phyloP scores from a whole-genome alignment of 2,888 invertebrate species.

The Campoplex nolae region DNA sequence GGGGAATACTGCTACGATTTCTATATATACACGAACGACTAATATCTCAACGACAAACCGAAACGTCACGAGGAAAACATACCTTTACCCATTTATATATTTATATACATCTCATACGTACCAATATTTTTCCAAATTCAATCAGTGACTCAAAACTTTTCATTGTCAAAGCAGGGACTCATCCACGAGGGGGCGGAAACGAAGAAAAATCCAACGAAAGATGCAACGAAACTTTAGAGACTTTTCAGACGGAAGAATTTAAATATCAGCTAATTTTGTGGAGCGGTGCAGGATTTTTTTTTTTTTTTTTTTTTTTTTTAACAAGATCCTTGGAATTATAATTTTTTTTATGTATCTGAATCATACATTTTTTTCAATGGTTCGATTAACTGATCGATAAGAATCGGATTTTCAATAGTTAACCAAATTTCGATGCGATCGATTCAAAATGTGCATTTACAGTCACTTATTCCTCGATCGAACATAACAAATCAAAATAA shows the following conservation, averaged over 20 bases:
- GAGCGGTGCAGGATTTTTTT: too few relatives aligned
- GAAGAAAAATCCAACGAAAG: not conserved
- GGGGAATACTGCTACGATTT: slow-evolving; percentile 68
- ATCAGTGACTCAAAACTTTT: slow-evolving; percentile 53
- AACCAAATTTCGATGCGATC: not conserved
- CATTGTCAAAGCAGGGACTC: slow-evolving; percentile 13
- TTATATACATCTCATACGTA: not conserved
- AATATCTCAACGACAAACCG: slow-evolving; percentile 66
- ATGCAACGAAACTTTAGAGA: not conserved
- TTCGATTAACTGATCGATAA: not conserved
- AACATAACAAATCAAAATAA: not conserved
- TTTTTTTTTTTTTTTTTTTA: too few relatives aligned
- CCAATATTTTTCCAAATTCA: slow-evolving; percentile 59
- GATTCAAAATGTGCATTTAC: not conserved
- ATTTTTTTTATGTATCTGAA: not conserved
- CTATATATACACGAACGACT: slow-evolving; percentile 73
- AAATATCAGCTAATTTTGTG: not conserved
- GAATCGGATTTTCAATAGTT: not conserved
- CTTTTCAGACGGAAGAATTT: not conserved
- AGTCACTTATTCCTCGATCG: not conserved
- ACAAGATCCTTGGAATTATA: not conserved
- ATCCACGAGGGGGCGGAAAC: slow-evolving; percentile 2
- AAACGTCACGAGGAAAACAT: slow-evolving; percentile 49
- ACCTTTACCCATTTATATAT: not conserved
- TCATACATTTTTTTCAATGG: too few relatives aligned